Conservation (phyloP, 2,113 vertebrate genomes). For the Campylorhamphus procurvoides region DNA sequence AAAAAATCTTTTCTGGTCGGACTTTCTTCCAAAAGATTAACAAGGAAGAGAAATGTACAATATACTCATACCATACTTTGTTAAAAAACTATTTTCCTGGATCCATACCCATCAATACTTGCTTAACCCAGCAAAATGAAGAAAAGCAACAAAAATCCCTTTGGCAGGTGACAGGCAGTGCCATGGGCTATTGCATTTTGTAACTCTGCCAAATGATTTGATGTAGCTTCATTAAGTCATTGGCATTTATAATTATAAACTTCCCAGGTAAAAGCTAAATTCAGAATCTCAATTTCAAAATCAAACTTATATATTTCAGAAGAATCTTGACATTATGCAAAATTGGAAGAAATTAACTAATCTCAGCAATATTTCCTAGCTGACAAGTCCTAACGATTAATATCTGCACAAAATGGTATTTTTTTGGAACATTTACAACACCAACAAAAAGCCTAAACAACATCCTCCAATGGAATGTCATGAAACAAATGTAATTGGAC, state of each 20-base stretch:
- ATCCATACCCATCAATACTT: not conserved
- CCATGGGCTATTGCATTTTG: not conserved
- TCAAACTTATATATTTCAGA: not conserved
- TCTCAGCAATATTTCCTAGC: not conserved
- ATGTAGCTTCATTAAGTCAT: not conserved
- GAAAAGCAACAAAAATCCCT: not conserved
- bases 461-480: not conserved
- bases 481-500: not conserved
- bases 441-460: not conserved
- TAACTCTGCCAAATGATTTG: not conserved
- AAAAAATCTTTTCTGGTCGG: not conserved
- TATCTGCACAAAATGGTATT: not conserved
- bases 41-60: not conserved
- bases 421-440: not conserved
- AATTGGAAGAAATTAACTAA: not conserved
- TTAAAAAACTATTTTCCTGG: not conserved
- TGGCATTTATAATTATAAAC: not conserved
- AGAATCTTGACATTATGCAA: not conserved
- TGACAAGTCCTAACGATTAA: not conserved
- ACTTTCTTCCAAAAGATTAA: not conserved
- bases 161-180: not conserved
- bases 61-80: not conserved
- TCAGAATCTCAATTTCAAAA: not conserved
- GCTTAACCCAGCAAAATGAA: constrained; percentile 16
- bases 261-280: not conserved